Percentiles rank a stretch among this genome's conserved stretches.
phyloP scores from a whole-genome alignment of 2,888 invertebrate species.

The Tetanocera ferruginea region DNA sequence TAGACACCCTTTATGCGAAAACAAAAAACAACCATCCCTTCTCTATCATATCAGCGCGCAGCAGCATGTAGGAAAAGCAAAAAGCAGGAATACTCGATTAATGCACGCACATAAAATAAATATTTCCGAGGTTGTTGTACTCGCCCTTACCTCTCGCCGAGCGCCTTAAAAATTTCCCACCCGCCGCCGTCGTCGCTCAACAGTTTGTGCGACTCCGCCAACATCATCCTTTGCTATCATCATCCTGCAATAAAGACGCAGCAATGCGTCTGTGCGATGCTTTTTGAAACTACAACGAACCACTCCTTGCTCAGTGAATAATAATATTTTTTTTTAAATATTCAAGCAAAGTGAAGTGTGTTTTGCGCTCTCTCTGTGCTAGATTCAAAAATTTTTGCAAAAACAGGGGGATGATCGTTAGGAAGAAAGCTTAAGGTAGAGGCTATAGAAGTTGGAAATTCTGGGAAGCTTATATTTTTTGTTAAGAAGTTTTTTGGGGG shows the following conservation, averaged over 20 bases:
- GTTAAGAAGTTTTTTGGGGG: too few relatives aligned
- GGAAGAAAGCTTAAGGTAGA: too few relatives aligned
- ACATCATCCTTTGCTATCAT: not conserved
- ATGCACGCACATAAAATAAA: not conserved
- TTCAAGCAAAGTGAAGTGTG: too few relatives aligned
- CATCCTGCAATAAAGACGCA: not conserved
- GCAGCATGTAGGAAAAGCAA: not conserved
- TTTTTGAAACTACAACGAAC: not conserved
- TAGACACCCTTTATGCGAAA: too few relatives aligned
- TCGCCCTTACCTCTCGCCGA: not conserved
- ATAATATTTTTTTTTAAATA: too few relatives aligned
- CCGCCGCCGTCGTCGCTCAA: not conserved
- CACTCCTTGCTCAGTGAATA: not conserved
- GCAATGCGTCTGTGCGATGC: not conserved
- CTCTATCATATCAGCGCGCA: not conserved
- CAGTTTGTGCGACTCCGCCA: not conserved
- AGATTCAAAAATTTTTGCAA: too few relatives aligned
- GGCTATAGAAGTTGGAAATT: too few relatives aligned
- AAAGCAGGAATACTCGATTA: not conserved
- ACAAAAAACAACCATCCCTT: not conserved
- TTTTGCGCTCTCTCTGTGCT: too few relatives aligned
- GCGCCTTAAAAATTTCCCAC: not conserved
- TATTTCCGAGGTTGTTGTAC: not conserved
- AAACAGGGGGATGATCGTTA: too few relatives aligned
- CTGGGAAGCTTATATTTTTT: too few relatives aligned